Conservation (phyloP, 2,888 invertebrate genomes). For the Venustoraphidia nigricollis region DNA sequence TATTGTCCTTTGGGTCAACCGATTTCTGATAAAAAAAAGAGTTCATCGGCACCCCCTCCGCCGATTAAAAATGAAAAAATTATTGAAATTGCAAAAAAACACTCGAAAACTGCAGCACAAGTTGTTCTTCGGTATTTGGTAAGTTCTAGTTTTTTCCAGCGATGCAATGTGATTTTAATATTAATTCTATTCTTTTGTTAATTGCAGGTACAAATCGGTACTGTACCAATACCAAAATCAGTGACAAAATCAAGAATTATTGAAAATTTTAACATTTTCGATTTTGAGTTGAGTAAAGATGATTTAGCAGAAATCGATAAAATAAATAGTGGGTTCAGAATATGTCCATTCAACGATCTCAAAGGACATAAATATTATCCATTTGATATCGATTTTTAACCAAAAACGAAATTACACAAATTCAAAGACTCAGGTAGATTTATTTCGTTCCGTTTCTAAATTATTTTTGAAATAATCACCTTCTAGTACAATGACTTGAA, state of each 20-base stretch:
- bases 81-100: conserved; percentile 39
- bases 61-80: conserved; percentile 59
- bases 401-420: background rate
- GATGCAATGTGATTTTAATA: conserved; percentile 25
- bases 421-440: no score
- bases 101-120: conserved; percentile 53
- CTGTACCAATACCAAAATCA: conserved; percentile 69
- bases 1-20: conserved; percentile 80
- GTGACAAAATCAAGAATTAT: conserved; percentile 52
- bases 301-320: conserved; percentile 50
- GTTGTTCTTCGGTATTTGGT: conserved; percentile 51
- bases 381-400: conserved; percentile 21
- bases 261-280: conserved; percentile 55
- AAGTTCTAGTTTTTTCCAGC: conserved; percentile 23
- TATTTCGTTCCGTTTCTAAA: no score
- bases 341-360: conserved; percentile 32
- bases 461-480: no score
- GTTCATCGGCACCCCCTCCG: conserved; percentile 53
- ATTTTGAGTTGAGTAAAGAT: conserved; percentile 51
- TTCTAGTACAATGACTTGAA: no score
- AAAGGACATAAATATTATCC: conserved; percentile 24
- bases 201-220: conserved; percentile 43
- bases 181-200: background rate
- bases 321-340: conserved; percentile 56
- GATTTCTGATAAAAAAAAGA: conserved; percentile 62